Conservation (phyloP, 23 tunicate species). For the Trididemnum nubilum region DNA sequence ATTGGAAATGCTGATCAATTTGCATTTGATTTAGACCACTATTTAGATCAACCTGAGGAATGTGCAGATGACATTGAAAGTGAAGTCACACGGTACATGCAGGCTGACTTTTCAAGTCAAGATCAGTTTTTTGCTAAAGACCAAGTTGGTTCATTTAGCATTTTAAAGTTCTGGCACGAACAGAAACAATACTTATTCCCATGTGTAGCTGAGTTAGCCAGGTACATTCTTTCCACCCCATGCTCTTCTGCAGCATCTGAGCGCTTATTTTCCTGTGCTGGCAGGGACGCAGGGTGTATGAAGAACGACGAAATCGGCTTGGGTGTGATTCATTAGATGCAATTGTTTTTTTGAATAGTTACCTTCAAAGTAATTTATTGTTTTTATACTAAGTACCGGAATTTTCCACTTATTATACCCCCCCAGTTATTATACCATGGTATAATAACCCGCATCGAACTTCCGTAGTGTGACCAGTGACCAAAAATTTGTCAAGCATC, state of each 20-base stretch:
- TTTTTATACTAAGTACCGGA: too few species aligned
- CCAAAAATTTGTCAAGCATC: too few species aligned
- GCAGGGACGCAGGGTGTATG: neutral
- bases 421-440: too few species aligned
- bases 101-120: neutral
- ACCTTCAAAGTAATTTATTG: too few species aligned
- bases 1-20: too few species aligned
- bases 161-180: neutral
- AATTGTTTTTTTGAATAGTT: neutral
- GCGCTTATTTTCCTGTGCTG: neutral
- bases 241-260: neutral
- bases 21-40: too few species aligned
- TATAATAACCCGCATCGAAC: too few species aligned
- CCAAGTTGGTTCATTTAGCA: neutral
- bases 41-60: too few species aligned
- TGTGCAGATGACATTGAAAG: too few species aligned
- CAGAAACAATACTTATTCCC: neutral
- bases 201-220: neutral
- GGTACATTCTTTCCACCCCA: neutral
- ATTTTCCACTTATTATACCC: too few species aligned
- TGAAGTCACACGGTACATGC: neutral
- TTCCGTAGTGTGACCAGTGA: too few species aligned
- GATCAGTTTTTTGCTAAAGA: neutral
- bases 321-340: neutral
- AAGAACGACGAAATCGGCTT: neutral